Base-by-base conservation (phyloP, 2,888 invertebrate genomes). In the Diadegma fenestrale region DNA sequence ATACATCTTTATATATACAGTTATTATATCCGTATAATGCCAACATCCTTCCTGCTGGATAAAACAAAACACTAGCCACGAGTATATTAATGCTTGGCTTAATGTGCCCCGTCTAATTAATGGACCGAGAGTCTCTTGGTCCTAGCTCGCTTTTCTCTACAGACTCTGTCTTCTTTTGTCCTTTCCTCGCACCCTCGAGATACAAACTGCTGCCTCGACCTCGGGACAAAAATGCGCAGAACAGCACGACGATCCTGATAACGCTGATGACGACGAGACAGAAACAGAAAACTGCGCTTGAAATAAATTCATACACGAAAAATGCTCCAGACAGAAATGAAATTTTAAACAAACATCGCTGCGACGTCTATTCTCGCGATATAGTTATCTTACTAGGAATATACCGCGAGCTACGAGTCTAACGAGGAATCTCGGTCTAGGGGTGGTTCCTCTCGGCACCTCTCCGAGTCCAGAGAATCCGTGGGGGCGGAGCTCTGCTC, bases 51-150 rank as follows among this genome's bases (percentile, higher is more conserved):
- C 93, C 93, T 93, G 92, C 91, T 90, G 93, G 93, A 93, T 94
- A 93, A 94, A 93, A 94, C 94, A 94, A 94, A 94, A 94, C 94
- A 94, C 91, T 90, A 90, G 91, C 90, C 90, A 89, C 90, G 93
- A 94, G 93, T 94, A 93, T 94, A 94, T 94, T 94, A 94, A 94
- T 94, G 93, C 93, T 89, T 83, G 91, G 94, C 92, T 94, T 94
- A 94, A 94, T 94, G 94, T 91, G 91, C 92, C 90, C 88, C 91
- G 90, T 91, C 93, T 94, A 94, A 94, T 94, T 94, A 94, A 94
- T 94, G 94, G 93, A 94, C 93, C 92, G 91, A 89, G 91, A 89
- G 92, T 17, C 66, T 45, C 41, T 58, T 64, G 69, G 48, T 69
- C 76, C 61, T 37, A 45, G 58, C 41, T 72, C 92, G 90, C 90